Evolutionary conservation across 2,113 vertebrate species (phyloP).

Genomic region (Vicugna pacos): DNA sequence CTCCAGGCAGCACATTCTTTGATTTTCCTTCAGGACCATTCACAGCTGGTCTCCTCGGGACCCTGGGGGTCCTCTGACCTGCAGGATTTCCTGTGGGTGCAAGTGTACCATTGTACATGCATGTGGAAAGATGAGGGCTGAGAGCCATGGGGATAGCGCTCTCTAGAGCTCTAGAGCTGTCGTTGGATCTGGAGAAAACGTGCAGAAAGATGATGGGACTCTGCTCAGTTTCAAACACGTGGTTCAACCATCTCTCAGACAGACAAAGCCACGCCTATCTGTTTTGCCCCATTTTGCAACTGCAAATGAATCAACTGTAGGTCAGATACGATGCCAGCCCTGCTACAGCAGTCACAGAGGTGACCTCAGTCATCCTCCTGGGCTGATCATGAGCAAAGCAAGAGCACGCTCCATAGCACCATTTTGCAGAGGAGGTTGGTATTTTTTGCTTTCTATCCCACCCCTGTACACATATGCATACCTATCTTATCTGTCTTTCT

Average conservation of each 20-base stretch:
- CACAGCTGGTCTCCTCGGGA: not conserved
- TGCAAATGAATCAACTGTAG: not conserved
- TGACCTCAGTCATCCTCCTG: not conserved
- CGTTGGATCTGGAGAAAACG: not conserved
- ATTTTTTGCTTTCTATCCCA: not conserved
- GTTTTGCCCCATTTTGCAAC: not conserved
- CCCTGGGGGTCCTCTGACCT: not conserved
- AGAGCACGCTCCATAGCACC: not conserved
- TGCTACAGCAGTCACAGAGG: not conserved
- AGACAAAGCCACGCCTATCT: not conserved
- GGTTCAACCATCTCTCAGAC: not conserved
- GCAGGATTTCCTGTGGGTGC: not conserved
- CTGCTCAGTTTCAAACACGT: not conserved
- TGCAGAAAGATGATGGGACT: not conserved
- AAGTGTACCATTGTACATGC: not conserved
- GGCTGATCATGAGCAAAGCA: not conserved
- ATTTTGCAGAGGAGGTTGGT: not conserved
- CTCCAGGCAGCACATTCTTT: not conserved
- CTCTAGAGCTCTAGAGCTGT: not conserved
- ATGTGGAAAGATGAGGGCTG: not conserved
- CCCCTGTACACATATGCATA: not conserved
- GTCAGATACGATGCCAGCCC: not conserved
- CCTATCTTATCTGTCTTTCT: too few relatives aligned
- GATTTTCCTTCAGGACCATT: not conserved
- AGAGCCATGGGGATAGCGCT: not conserved